Evolutionary conservation across 2,113 vertebrate species (phyloP).

Genomic region (Zapornia atra): DNA sequence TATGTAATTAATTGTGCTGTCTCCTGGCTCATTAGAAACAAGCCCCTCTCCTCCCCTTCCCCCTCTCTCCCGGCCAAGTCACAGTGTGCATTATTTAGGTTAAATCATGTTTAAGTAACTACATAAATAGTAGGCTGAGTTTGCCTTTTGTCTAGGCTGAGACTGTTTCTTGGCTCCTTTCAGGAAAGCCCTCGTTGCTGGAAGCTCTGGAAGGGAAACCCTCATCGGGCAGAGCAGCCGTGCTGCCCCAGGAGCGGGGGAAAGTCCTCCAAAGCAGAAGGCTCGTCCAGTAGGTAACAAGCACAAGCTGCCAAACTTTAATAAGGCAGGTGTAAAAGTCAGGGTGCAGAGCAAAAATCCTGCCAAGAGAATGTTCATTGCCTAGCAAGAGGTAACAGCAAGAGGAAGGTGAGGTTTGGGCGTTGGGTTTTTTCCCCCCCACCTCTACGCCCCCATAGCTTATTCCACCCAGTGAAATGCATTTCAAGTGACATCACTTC

Average conservation of each 20-base stretch:
- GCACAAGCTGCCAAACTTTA: constrained; percentile 46
- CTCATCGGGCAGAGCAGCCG: neutral
- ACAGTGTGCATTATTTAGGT: constrained; percentile 68
- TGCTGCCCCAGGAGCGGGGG: neutral
- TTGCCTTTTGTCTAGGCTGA: constrained; percentile 74
- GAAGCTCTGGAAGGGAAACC: constrained; percentile 51
- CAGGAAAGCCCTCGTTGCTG: constrained; percentile 47
- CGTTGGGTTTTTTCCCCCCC: neutral
- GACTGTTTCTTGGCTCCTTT: constrained; percentile 65
- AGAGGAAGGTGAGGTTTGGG: neutral
- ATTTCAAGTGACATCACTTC: neutral
- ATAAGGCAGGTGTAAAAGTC: neutral
- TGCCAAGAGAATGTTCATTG: neutral
- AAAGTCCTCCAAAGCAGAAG: constrained; percentile 43
- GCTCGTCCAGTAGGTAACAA: constrained; percentile 30
- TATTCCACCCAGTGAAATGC: neutral
- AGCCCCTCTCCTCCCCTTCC: neutral
- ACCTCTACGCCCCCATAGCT: neutral
- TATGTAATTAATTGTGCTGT: constrained; percentile 75
- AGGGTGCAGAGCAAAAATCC: neutral
- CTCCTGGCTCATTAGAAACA: constrained; percentile 72
- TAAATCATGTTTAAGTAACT: constrained; percentile 82
- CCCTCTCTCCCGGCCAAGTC: neutral
- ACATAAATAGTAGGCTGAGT: constrained; percentile 74
- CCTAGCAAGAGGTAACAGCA: neutral